Base-by-base conservation (phyloP, 1,140 invertebrate genomes). In the Trachymyrmex septentrionalis region DNA sequence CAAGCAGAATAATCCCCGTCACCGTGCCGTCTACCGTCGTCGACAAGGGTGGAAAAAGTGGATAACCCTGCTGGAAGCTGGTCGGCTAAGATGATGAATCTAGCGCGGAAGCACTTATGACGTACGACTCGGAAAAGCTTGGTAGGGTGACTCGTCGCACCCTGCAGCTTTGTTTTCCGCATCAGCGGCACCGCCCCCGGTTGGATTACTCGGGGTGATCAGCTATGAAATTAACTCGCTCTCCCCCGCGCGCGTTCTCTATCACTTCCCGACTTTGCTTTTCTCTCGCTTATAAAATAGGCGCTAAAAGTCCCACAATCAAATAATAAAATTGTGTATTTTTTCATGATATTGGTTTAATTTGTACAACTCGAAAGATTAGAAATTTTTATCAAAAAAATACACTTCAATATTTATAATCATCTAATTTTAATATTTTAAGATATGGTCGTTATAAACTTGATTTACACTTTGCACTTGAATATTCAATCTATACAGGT, bases 141-240 rank as follows among this genome's bases (percentile, higher is more conserved):
- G 81, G 92, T 89, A 85, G 88, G 90, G 90, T 88, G 92, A 92
- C 89, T 93, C 80, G 90, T 86, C 87, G 85, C 92, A 89, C 90
- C 91, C 93, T 91, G 92, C 93, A 92, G 95, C 94, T 95, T 95
- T 95, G 95, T 95, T 95, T 95, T 95, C 93, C 93, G 93, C 94
- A 92, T 92, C 93, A 94, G 89, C 90, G 93, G 88, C 90, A 91
- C 76, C 93, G 90, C 92, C 92, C 93, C 92, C 90, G 91, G 86
- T 91, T 84, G 93, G 95, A 95, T 95, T 95, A 95, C 94, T 86
- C 93, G 94, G 94, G 93, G 94, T 95, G 95, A 95, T 95, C 95
- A 95, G 93, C 95, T 95, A 95, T 95, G 94, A 95, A 95, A 95
- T 95, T 95, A 95, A 95, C 95, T 95, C 91, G 87, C 91, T 91